Conservation (phyloP, 35 echinoderm and acorn worm species). For the Holothuria glaberrima region DNA sequence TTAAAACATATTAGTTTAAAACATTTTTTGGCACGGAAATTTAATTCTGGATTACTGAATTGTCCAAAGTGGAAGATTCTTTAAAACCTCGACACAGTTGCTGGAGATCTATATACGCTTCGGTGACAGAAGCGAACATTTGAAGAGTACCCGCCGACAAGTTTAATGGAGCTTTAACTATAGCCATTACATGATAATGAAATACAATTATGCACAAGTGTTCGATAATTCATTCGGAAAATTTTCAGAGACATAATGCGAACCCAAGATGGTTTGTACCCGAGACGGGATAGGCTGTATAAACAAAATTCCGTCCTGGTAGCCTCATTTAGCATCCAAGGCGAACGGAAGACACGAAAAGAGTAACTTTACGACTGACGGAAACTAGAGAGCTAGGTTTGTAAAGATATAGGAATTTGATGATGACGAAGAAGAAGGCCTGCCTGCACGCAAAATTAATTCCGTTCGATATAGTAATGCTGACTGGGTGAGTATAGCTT, state of each 20-base stretch:
- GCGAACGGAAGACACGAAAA: background rate
- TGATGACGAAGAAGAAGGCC: background rate
- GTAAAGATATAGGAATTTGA: too few species aligned
- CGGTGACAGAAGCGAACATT: conserved; percentile 14
- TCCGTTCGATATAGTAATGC: background rate
- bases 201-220: conserved; percentile 56
- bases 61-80: background rate
- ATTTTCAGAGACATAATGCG: conserved; percentile 22
- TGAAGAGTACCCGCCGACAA: conserved; percentile 23
- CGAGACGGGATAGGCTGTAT: conserved; percentile 44
- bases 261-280: conserved; percentile 19
- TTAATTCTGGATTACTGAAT: background rate
- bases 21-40: conserved; percentile 36
- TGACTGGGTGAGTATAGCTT: too few species aligned
- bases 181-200: conserved; percentile 58
- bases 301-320: conserved; percentile 30
- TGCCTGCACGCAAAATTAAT: conserved; percentile 2
- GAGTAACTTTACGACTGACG: too few species aligned
- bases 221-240: conserved; percentile 56
- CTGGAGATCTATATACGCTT: conserved; percentile 16
- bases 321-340: conserved; percentile 15
- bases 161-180: conserved; percentile 55
- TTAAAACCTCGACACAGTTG: conserved; percentile 31
- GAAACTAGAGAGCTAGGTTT: too few species aligned
- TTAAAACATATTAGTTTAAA: conserved; percentile 47